phyloP scores from a whole-genome alignment of 2,797 vertebrate genomes.

The Champsocephalus gunnari region DNA sequence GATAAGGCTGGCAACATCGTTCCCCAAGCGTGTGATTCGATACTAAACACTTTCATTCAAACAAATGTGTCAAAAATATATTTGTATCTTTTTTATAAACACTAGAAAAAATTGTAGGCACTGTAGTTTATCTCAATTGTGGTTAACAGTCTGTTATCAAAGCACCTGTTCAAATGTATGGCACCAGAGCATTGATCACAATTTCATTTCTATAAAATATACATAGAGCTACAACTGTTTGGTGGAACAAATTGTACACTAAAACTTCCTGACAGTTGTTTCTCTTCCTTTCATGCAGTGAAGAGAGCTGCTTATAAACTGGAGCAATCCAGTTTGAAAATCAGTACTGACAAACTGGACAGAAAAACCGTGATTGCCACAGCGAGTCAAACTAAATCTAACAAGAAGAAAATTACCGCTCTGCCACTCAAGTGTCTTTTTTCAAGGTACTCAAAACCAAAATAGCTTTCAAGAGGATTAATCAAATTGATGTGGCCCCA shows the following conservation, averaged over 20 bases:
- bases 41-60: background rate
- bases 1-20: rapidly evolving
- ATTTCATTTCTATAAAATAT: background rate
- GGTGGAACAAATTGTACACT: background rate
- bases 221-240: background rate
- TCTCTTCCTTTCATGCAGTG: background rate
- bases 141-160: background rate
- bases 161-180: background rate
- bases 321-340: conserved; percentile 13
- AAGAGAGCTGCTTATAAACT: background rate
- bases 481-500: conserved; percentile 20
- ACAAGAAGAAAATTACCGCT: conserved; percentile 20
- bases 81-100: background rate
- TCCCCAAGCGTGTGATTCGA: background rate
- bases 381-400: conserved; percentile 21
- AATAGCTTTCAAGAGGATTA: conserved; percentile 23
- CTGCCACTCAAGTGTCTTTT: conserved; percentile 13
- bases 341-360: background rate
- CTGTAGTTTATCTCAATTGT: background rate
- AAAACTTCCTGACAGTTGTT: background rate
- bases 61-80: background rate
- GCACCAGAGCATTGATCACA: background rate
- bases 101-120: background rate
- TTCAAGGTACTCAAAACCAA: conserved; percentile 11
- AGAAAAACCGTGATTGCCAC: background rate